Percentiles rank a stretch among this genome's conserved stretches.
Evolutionary conservation across 2,888 invertebrate species (phyloP).

Genomic region (Sepiola atlantica): DNA sequence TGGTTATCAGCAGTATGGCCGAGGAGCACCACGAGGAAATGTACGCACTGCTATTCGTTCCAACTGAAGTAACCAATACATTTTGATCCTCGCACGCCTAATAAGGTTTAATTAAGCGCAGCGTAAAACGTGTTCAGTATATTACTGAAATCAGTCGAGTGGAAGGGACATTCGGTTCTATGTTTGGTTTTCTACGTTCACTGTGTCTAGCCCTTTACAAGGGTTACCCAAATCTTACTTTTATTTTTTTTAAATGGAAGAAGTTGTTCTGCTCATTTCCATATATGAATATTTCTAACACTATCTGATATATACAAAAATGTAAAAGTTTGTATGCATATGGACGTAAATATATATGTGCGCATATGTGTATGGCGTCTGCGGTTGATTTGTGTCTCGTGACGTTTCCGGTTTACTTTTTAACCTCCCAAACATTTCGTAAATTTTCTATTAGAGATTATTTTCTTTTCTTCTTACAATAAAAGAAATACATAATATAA

Average conservation of each 20-base stretch:
- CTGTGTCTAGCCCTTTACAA: background rate
- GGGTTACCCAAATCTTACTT: background rate
- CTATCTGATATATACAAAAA: background rate
- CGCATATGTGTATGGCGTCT: background rate
- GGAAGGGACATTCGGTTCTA: background rate
- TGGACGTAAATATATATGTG: background rate
- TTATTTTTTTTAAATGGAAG: background rate
- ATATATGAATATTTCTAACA: background rate
- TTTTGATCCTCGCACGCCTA: background rate
- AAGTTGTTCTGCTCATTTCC: background rate
- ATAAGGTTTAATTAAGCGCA: slow-evolving; percentile 32
- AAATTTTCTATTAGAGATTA: no score
- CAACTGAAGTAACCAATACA: background rate
- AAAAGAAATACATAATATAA: no score
- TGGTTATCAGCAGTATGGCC: background rate
- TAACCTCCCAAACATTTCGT: no score
- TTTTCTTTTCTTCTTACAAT: no score
- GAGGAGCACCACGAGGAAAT: background rate
- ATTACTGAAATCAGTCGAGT: background rate
- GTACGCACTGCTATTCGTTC: background rate
- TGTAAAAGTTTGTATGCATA: background rate
- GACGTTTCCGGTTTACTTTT: no score
- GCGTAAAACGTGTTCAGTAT: slow-evolving; percentile 32
- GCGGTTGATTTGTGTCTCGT: background rate
- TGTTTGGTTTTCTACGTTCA: background rate